These are phyloP conservation scores for Centropus bengalensis DNA, from an alignment of 2,113 vertebrate genomes.

Conservation along the genomic window DNA sequence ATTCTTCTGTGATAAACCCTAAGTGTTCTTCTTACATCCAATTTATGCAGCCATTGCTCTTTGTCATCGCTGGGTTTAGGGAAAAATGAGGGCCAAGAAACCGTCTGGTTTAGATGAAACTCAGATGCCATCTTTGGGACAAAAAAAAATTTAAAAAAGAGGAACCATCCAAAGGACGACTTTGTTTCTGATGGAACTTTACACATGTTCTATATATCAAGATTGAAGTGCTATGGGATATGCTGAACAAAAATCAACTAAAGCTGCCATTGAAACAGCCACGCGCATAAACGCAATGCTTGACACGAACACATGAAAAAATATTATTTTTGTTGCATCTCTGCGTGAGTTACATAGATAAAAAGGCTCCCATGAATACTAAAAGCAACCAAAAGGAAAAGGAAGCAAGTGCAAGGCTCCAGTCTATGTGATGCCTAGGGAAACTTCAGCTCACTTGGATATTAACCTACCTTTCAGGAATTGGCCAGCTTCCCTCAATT, in stretches of 20 bases:
- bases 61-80: constrained; percentile 82
- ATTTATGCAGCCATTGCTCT: constrained; percentile 85
- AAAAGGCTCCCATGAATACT: not conserved
- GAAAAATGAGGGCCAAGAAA: constrained; percentile 82
- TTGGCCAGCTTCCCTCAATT: not conserved
- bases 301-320: not conserved
- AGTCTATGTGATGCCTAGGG: not conserved
- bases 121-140: constrained; percentile 78
- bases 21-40: constrained; percentile 86
- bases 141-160: constrained; percentile 67
- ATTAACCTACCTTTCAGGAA: not conserved
- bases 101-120: constrained; percentile 78
- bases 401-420: not conserved
- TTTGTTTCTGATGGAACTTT: constrained; percentile 74
- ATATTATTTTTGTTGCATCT: not conserved
- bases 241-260: constrained; percentile 55
- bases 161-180: constrained; percentile 72
- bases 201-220: constrained; percentile 56
- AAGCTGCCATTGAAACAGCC: constrained; percentile 35
- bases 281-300: not conserved
- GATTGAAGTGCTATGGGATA: constrained; percentile 15
- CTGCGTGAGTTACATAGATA: not conserved
- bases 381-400: not conserved
- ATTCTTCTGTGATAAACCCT: constrained; percentile 86
- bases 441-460: not conserved